Conservation (phyloP, 2,797 vertebrate species). For the Sebastes reedi region DNA sequence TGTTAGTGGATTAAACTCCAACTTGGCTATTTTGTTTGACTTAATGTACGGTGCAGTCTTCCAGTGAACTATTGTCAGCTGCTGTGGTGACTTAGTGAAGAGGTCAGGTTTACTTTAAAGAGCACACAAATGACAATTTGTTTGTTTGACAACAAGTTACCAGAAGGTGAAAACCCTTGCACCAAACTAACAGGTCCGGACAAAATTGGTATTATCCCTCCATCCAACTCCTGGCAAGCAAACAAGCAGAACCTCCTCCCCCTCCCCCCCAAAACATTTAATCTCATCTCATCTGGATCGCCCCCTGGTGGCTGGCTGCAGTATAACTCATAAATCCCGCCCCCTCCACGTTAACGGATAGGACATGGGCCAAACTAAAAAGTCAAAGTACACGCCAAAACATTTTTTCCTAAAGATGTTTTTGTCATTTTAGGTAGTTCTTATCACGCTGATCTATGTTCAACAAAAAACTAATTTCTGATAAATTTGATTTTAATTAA, state of each 20-base stretch:
- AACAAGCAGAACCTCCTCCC: not conserved
- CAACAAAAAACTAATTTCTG: no score
- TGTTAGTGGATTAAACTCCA: conserved; percentile 12
- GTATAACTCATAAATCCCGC: no score
- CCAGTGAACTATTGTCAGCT: not conserved
- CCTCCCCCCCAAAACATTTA: accelerated
- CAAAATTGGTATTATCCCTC: not conserved
- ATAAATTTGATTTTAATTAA: no score
- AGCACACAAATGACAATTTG: not conserved
- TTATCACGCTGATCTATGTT: no score
- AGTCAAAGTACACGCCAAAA: no score
- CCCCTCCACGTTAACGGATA: accelerated
- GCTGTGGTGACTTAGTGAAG: not conserved
- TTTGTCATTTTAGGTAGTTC: no score
- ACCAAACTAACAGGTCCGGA: not conserved
- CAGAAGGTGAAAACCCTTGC: not conserved
- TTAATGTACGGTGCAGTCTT: not conserved
- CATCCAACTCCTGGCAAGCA: not conserved
- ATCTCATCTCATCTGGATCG: not conserved
- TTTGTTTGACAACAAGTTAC: not conserved
- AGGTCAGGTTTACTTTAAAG: not conserved
- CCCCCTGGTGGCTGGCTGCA: no score
- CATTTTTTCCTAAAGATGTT: no score
- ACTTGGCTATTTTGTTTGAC: not conserved
- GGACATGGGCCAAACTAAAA: no score